Evolutionary conservation across 2,797 vertebrate genomes (phyloP).

Genomic region (Dendrocincla tyrannina): DNA sequence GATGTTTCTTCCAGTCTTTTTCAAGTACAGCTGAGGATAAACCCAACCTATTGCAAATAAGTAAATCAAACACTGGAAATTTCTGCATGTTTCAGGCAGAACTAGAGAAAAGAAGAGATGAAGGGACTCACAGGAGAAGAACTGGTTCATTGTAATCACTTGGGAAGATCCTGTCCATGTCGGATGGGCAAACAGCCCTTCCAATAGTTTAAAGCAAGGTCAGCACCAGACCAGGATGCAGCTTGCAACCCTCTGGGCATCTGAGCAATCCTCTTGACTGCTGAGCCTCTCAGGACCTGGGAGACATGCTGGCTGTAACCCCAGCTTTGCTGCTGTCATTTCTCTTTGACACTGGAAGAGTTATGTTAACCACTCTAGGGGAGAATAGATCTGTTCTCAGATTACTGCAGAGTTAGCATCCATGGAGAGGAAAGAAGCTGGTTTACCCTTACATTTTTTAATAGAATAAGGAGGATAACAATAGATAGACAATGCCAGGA

Average conservation of each 20-base stretch:
- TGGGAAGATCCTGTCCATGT: neutral
- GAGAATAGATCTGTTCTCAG: neutral
- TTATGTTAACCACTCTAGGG: neutral
- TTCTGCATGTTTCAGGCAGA: neutral
- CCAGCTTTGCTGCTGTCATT: neutral
- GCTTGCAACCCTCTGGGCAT: neutral
- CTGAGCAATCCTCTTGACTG: neutral
- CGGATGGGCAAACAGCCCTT: neutral
- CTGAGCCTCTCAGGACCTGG: neutral
- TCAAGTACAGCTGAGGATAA: neutral
- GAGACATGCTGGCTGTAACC: neutral
- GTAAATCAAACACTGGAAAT: neutral
- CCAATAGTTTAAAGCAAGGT: neutral
- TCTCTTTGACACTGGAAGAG: neutral
- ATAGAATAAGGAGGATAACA: neutral
- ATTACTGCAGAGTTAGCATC: neutral
- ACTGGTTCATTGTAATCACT: neutral
- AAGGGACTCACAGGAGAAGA: neutral
- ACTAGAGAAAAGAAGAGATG: neutral
- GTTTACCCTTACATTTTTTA: neutral
- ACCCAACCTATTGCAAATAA: neutral
- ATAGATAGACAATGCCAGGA: neutral
- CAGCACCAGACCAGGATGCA: neutral
- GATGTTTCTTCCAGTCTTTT: neutral
- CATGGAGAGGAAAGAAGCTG: neutral